Base-by-base conservation (phyloP, 2,888 invertebrate species). In the Megaustenia siamemsis region DNA sequence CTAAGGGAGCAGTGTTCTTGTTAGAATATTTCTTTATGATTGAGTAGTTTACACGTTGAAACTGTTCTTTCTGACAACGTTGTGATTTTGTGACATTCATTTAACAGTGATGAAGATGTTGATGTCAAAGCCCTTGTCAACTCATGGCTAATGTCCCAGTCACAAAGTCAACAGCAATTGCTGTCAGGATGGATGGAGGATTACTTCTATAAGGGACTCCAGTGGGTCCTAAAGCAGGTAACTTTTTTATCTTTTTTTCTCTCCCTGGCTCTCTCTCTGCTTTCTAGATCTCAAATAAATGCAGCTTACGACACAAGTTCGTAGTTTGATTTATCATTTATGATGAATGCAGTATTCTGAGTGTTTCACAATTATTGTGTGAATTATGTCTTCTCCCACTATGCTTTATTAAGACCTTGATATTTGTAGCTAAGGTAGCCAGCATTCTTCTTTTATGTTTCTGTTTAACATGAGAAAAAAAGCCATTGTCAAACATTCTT, bases 51-150 rank as follows among this genome's bases (percentile, higher is more conserved):
- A 40, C 40, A 40, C 35, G 38, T 38, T 35, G 12, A 8, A 32
- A 32, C 35, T 35, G 4, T 12, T 66, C 3, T 35, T 35, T 66
- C 38, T 66, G 60, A 3, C 40, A 69, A 69, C 40, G 4, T 24
- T 24, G 21, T 6, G 40, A 40, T 40, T 73, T 28, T 32, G 21
- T 73, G 49, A 49, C 8, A 15, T 45, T 71, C 76, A 68, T 69
- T 84, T 88, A 87, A 28, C 89, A 97, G 97, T 93, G 96, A 96
- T 90, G 96, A 97, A 93, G 96, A 97, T 93, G 95, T 96, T 73
- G 95, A 96, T 85, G 93, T 96, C 5, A 95, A 95, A 82, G 95
- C 95, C 66, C 94, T 96, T 86, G 94, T 97, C 0, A 94, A 95
- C 45, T 95, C 95, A n/a, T 96, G 96, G 95, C 90, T 96, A 28